Percentiles rank a stretch among this genome's conserved stretches.
Evolutionary conservation across 2,888 invertebrate genomes (phyloP).

Genomic region (Thereva unica): DNA sequence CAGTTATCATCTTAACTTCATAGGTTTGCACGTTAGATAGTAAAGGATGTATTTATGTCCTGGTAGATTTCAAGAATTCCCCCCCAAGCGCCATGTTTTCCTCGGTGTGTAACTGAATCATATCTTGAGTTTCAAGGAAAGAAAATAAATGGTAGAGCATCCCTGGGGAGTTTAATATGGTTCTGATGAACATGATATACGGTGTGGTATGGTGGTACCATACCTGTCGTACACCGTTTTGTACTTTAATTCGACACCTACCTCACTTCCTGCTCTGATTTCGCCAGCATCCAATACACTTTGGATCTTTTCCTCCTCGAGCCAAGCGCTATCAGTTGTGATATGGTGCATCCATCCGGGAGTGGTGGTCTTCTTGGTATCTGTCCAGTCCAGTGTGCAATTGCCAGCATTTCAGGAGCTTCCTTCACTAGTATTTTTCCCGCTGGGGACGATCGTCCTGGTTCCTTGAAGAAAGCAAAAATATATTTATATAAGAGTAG

Average conservation of each 20-base stretch:
- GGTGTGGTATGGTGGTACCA: background rate
- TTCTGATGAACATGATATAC: too few relatives aligned
- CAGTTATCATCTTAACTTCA: too few relatives aligned
- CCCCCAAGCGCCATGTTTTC: too few relatives aligned
- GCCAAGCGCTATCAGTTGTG: constrained; percentile 79
- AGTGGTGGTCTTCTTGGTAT: constrained; percentile 74
- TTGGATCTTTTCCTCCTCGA: constrained; percentile 69
- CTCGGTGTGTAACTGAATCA: too few relatives aligned
- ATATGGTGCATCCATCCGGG: constrained; percentile 69
- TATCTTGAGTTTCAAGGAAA: too few relatives aligned
- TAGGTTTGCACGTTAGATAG: too few relatives aligned
- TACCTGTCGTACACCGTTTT: background rate
- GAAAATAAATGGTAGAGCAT: background rate
- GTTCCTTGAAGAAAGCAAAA: constrained; percentile 48
- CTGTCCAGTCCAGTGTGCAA: constrained; percentile 78
- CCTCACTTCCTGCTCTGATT: constrained; percentile 78
- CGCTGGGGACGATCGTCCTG: constrained; percentile 56
- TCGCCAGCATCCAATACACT: constrained; percentile 81
- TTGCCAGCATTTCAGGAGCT: constrained; percentile 79
- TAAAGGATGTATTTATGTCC: too few relatives aligned
- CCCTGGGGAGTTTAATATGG: background rate
- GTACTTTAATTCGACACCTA: constrained; percentile 56
- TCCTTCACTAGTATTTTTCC: constrained; percentile 70
- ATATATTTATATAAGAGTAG: constrained; percentile 3
- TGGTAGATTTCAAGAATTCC: too few relatives aligned